Evolutionary conservation across 30 jellyfish, hydroid and myxozoan genomes (phyloP).

Genomic region (Phacellophora camtschatica): DNA sequence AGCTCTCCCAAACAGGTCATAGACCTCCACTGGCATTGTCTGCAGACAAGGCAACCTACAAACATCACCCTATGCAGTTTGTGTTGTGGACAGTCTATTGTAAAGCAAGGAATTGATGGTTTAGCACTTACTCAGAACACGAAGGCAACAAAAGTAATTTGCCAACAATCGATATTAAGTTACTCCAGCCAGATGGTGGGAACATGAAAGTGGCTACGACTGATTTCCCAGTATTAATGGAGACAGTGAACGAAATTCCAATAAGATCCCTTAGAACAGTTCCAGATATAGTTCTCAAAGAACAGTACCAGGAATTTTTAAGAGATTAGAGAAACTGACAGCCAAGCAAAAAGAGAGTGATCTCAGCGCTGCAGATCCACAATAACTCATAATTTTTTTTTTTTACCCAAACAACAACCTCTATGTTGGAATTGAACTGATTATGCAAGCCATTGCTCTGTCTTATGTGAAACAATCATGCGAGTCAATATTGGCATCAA

Average conservation of each 20-base stretch:
- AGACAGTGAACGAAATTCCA: conserved; percentile 3
- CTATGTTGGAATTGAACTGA: conserved; percentile 1
- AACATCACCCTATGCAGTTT: conserved; percentile 52
- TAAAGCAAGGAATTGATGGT: conserved; percentile 13
- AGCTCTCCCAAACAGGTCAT: conserved; percentile 46
- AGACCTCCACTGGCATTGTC: conserved; percentile 46
- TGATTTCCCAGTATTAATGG: conserved; percentile 6
- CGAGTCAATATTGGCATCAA: conserved; percentile 14
- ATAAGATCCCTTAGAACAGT: neutral
- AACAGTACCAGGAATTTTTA: conserved; percentile 3
- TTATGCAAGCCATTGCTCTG: conserved; percentile 31
- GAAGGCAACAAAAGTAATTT: conserved; percentile 28
- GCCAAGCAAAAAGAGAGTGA: neutral
- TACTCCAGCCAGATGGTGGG: conserved; percentile 37
- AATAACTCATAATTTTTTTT: conserved; percentile 11
- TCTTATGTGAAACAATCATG: conserved; percentile 16
- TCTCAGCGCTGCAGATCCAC: neutral
- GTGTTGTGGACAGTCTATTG: conserved; percentile 45
- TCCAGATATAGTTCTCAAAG: neutral
- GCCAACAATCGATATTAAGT: conserved; percentile 22
- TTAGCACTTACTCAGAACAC: conserved; percentile 1
- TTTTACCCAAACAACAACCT: conserved; percentile 41
- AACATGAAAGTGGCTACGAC: neutral
- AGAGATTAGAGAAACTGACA: conserved; percentile 18
- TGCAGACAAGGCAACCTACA: conserved; percentile 43